These are phyloP conservation scores for Pithys albifrons DNA, from an alignment of 2,113 vertebrate genomes.

Conservation along the genomic window DNA sequence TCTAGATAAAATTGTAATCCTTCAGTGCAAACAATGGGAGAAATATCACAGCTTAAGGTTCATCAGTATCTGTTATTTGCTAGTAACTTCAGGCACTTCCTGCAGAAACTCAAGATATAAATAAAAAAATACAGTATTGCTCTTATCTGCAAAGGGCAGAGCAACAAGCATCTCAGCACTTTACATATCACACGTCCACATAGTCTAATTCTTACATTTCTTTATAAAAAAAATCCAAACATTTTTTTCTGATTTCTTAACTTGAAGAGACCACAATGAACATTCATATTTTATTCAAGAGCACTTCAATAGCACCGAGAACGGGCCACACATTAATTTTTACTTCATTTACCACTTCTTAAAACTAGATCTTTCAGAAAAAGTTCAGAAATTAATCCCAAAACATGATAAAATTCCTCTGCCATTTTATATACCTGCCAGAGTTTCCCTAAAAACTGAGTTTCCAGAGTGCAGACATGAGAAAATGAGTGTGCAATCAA, in stretches of 20 bases:
- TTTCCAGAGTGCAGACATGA: neutral
- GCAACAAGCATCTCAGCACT: neutral
- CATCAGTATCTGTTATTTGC: neutral
- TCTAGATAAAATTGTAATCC: neutral
- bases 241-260: neutral
- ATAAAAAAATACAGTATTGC: neutral
- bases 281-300: neutral
- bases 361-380: neutral
- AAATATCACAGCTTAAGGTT: neutral
- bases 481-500: constrained; percentile 33
- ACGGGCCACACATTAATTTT: neutral
- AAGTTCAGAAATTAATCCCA: neutral
- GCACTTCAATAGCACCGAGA: neutral
- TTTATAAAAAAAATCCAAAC: neutral
- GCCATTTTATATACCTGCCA: neutral
- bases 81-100: neutral
- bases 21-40: neutral
- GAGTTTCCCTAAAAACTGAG: neutral
- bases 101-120: neutral
- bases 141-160: neutral
- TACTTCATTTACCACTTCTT: neutral
- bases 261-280: neutral
- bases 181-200: neutral
- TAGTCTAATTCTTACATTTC: neutral
- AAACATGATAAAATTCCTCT: neutral